Evolutionary conservation across 2,888 invertebrate genomes (phyloP), one percentile per base, ranked within the genome.

Genomic region (Dolomedes plantarius): DNA sequence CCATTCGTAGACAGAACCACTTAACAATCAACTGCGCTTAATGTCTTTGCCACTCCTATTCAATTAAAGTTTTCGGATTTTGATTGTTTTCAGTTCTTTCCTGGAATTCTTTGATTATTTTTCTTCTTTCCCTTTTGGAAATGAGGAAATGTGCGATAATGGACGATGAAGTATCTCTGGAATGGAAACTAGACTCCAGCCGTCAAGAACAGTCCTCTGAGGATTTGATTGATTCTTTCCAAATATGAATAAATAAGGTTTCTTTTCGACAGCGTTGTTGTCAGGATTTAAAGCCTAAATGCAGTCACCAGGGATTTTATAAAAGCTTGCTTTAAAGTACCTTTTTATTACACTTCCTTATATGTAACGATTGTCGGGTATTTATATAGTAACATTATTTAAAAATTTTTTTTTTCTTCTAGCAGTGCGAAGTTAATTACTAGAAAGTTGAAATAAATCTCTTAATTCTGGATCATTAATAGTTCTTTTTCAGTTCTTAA

Each of bases 31-130:
- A 29, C 31, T 6, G 36, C 5, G 11, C 56, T 27, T 74, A 64
- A 74, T 74, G 74, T 74, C 74, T 32, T 56, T 41, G 29, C 46
- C 13, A 56, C 56, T 13, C 11, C 23, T n/a, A 31, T 64, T 64
- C 64, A 74, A 74, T 74, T 74, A 74, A 56, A 56, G n/a, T 36
- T 32, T 69, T 13, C 27, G 6, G 36, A 28, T 74, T 74, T 74
- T 74, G 74, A 74, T 74, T 74, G 74, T 39, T 74, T 74, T 64
- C 19, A 31, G 27, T 7, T 56, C 31, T 56, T 56, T 72, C 56
- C 56, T 32, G 3, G 28, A 27, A 36, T 74, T 56, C 23, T 62
- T 39, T 74, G 71, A 71, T 71, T 46, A 39, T 71, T 74, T 74
- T 64, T 64, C 23, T 31, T 36, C 27, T 13, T 62, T 64, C 39